phyloP scores from a whole-genome alignment of 2,888 invertebrate species.

The Tetropium fuscum region DNA sequence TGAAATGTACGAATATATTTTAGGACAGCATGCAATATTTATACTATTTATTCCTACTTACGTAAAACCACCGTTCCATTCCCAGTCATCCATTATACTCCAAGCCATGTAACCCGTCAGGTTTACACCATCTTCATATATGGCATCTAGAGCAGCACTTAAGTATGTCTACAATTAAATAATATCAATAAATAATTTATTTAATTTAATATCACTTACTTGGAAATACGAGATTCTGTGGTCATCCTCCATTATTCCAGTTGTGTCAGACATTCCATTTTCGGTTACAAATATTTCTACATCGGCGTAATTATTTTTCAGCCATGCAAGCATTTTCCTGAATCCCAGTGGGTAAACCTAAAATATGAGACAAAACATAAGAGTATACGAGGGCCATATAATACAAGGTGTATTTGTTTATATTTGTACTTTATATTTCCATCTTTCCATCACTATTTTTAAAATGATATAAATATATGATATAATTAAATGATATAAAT shows the following conservation, averaged over 20 bases:
- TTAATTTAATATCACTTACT: too few species aligned
- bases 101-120: conserved; percentile 32
- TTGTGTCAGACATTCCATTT: conserved; percentile 68
- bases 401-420: too few species aligned
- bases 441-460: too few species aligned
- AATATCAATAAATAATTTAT: too few species aligned
- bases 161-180: conserved; percentile 34
- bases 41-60: too few species aligned
- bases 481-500: too few species aligned
- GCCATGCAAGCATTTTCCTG: conserved; percentile 66
- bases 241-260: conserved; percentile 18
- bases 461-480: too few species aligned
- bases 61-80: conserved; percentile 37
- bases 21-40: too few species aligned
- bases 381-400: too few species aligned
- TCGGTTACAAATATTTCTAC: conserved; percentile 69
- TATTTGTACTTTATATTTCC: too few species aligned
- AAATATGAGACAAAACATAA: too few species aligned
- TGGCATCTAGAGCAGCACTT: conserved; percentile 38
- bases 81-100: conserved; percentile 42
- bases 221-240: conserved; percentile 23
- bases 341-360: conserved; percentile 67
- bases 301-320: conserved; percentile 58
- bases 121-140: conserved; percentile 38
- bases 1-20: too few species aligned